A percentile compares a stretch with the other conserved stretches of the same genome.
Evolutionary conservation across 2,888 invertebrate species (phyloP).

Genomic region (Lottia scabra): DNA sequence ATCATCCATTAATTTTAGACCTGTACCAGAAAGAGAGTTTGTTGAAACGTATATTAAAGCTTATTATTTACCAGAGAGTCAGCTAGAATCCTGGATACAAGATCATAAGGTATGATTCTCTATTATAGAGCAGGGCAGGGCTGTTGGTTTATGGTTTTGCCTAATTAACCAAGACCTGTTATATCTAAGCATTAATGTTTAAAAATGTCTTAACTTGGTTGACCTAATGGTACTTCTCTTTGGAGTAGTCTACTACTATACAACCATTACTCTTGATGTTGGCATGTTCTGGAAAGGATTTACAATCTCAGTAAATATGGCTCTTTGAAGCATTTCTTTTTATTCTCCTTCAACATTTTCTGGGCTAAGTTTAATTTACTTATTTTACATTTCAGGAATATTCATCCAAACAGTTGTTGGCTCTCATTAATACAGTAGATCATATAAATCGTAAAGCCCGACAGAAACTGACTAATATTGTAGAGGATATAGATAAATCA

Average conservation of each 20-base stretch:
- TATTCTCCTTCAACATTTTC: background rate
- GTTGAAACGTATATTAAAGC: conserved; percentile 97
- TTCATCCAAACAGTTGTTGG: conserved; percentile 86
- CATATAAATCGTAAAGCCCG: conserved; percentile 89
- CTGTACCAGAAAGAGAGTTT: conserved; percentile 87
- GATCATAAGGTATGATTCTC: conserved; percentile 78
- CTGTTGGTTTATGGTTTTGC: too few relatives aligned
- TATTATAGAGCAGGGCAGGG: too few relatives aligned
- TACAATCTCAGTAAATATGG: too few relatives aligned
- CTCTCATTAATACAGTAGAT: conserved; percentile 86
- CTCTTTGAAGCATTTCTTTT: too few relatives aligned
- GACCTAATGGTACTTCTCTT: too few relatives aligned
- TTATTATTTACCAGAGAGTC: conserved; percentile 90
- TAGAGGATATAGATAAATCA: conserved; percentile 72
- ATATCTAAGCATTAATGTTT: too few relatives aligned
- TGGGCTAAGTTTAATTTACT: too few relatives aligned
- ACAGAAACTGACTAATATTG: conserved; percentile 80
- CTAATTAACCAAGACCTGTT: too few relatives aligned
- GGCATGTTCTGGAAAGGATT: too few relatives aligned
- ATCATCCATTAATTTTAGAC: conserved; percentile 68
- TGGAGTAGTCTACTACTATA: too few relatives aligned
- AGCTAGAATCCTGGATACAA: conserved; percentile 89
- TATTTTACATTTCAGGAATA: conserved; percentile 78
- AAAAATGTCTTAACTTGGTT: too few relatives aligned
- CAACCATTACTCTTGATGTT: too few relatives aligned